Evolutionary conservation across 2,797 vertebrate species (phyloP), one percentile per base, ranked within the genome.

Genomic region (Monodelphis domestica): DNA sequence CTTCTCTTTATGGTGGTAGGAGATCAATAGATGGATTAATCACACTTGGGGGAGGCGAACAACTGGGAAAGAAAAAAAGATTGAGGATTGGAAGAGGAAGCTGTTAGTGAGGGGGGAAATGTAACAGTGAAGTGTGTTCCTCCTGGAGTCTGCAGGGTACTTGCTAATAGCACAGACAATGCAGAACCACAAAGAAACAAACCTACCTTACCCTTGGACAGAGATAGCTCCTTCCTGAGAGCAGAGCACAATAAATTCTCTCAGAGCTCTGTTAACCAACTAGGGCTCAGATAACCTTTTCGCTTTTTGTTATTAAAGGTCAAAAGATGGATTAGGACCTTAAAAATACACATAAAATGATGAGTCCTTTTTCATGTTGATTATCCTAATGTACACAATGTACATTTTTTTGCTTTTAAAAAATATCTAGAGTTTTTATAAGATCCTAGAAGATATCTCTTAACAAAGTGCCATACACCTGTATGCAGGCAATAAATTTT

Each of bases 1-100:
- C 96, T 97, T 53, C 95, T 96, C 87, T 33, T 92, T 90, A 78
- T 93, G 96, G 96, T 96, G 97, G 97, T 96, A 97, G 94, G 97
- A 54, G 45, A 97, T 97, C 97, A 94, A 97, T 97, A 96, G 89
- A 90, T 96, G 91, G 95, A 96, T 98, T 93, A 95, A 97, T 96
- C 97, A 96, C 90, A 97, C 96, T 95, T 95, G 95, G 56, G 94
- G 87, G 96, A 95, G 70, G 91, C 90, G 96, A 91, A 95, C 56
- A 91, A 96, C 93, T 95, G 0, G 2, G 91, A 97, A 97, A 95
- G 53, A 94, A 91, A 96, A 94, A 97, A 96, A 95, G 70, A 84
- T 96, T 92, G 90, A 93, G 95, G 91, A 54, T 70, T 96, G 90
- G 92, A 97, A 94, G 91, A 93, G 87, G 92, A 97, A 56, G 89